Evolutionary conservation across 2,888 invertebrate genomes (phyloP), one percentile per base, ranked within the genome.

Genomic region (Agrilus biguttatus): DNA sequence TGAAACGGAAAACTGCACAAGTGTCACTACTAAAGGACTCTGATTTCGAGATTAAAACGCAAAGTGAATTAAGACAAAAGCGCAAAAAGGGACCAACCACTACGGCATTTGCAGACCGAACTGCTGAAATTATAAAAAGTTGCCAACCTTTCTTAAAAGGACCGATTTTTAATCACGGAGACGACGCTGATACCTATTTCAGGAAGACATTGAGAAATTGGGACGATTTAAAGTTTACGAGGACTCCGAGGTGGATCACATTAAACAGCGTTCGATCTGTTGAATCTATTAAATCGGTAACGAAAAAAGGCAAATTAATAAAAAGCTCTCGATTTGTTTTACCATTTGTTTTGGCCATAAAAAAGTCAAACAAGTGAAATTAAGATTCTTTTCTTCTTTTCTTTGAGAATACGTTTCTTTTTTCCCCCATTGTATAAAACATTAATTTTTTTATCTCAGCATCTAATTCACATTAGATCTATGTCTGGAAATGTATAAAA

Each of bases 151-250:
- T 53, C 17, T 49, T 55, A 40, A 54, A 49, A 17, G 50, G 47
- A 47, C 50, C 45, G 5, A 34, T 45, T 1, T 45, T 48, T 42
- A 53, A 54, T 42, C 53, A 53, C 21, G 63, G 63, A n/a, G 60
- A 62, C 54, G 28, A 28, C 14, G 58, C 61, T 1, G 62, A 63
- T 35, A 47, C 54, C 3, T 57, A 56, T 47, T 66, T 65, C 44
- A 56, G 50, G 43, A 55, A 59, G 35, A 57, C 56, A 14, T 52
- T 66, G 40, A 54, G 66, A 39, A 60, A 56, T 44, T 59, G 60
- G 55, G 54, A 58, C 36, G 52, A 58, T 14, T 55, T 61, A 37
- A 58, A 63, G 44, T 49, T 60, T 35, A 47, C 55, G 12, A 42
- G 33, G 21, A 40, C 35, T 13, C 21, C 42, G 5, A 41, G 37